phyloP scores from a whole-genome alignment of 2,888 invertebrate genomes.

The Epirrita christyi region DNA sequence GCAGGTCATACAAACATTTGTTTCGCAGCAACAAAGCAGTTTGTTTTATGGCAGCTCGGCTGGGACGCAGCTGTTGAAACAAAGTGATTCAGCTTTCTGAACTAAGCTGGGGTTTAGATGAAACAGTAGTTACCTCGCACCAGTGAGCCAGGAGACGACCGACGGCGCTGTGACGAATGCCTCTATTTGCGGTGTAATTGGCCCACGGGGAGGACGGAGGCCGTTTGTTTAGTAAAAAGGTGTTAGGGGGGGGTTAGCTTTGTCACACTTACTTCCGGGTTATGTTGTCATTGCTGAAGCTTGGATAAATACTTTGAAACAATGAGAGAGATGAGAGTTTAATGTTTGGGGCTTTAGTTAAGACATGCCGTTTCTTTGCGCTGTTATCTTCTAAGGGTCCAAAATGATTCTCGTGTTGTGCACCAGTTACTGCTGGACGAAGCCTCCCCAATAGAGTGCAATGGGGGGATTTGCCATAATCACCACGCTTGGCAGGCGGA shows the following conservation, averaged over 20 bases:
- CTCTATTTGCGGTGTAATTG: slow-evolving; percentile 17
- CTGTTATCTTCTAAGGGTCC: not conserved
- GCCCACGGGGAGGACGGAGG: not conserved
- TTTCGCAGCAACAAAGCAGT: too few relatives aligned
- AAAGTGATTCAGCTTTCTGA: not conserved
- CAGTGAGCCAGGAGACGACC: slow-evolving; percentile 1
- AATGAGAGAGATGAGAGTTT: not conserved
- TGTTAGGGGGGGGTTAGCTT: slow-evolving; percentile 3
- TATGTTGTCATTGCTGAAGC: not conserved
- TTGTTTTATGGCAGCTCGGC: too few relatives aligned
- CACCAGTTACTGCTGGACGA: too few relatives aligned
- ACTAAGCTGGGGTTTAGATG: not conserved
- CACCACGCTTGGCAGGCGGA: too few relatives aligned
- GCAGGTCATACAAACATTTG: too few relatives aligned
- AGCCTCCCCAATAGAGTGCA: too few relatives aligned
- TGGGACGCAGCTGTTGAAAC: not conserved
- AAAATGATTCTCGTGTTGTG: too few relatives aligned
- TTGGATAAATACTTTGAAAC: not conserved
- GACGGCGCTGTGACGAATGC: slow-evolving; percentile 16
- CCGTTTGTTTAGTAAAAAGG: slow-evolving; percentile 10
- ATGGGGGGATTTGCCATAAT: too few relatives aligned
- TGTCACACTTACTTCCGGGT: slow-evolving; percentile 10
- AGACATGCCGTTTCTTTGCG: too few relatives aligned
- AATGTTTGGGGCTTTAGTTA: too few relatives aligned
- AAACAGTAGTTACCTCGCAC: slow-evolving; percentile 3